Base-by-base conservation (phyloP, 2,888 invertebrate species). In the Plebejus melissa region DNA sequence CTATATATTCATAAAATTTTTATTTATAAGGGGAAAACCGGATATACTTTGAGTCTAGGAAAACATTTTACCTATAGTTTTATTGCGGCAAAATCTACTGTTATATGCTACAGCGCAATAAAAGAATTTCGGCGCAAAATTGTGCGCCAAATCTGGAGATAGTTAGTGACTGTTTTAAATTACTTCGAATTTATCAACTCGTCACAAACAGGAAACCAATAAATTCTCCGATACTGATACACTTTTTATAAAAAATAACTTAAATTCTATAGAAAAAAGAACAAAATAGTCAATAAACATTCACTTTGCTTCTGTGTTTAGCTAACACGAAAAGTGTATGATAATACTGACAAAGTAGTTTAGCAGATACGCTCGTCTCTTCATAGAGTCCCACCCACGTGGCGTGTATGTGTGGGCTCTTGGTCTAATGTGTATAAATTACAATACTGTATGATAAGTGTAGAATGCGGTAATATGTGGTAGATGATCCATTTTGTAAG, bases 351-450 rank as follows among this genome's bases (percentile, higher is more conserved):
- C 22, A 72, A 1, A 72, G 16, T 32, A 28, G 50, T 28, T 32
- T 50, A 28, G 50, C 46, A 71, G 71, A 71, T 71, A 46, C 71
- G 41, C 5, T 9, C 71, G 4, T 71, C n/a, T 71, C 22, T 71
- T 71, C 13, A 1, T 71, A 71, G 38, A 71, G 41, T 28, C 41
- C 41, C 71, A 28, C 71, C 46, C 71, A 71, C 71, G 71, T 46
- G 41, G 41, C 22, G 71, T 46, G 0, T 13, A n/a, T 4, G 38
- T 22, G 70, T 41, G 70, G 22, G 71, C 46, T 11, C 41, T 46
- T 9, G 22, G 32, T 16, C 65, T 65, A 13, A 65, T 32, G 60
- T 65, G 65, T 65, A 65, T 65, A 36, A 65, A 65, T 65, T 32
- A 65, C 60, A 60, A 60, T 65, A 60, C 58, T 4, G 11, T 28